A percentile compares a stretch with the other conserved stretches of the same genome.
These are phyloP conservation scores for Tetragnatha montana DNA, from an alignment of 2,888 invertebrate genomes.

Conservation along the genomic window DNA sequence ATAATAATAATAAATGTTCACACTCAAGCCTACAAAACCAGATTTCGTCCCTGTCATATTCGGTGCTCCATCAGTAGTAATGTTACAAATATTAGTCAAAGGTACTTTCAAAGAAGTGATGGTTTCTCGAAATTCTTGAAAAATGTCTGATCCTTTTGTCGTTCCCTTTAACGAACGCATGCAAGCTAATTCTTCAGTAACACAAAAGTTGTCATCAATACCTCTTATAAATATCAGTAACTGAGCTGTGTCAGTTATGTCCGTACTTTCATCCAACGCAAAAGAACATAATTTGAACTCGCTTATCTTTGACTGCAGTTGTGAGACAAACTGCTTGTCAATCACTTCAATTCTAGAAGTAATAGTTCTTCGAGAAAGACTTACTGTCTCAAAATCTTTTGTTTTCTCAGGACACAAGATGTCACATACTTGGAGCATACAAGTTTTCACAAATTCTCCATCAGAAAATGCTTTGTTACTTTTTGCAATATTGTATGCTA, in stretches of 20 bases:
- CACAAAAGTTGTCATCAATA: conserved; percentile 45
- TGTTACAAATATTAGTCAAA: conserved; percentile 36
- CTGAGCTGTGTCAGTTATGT: conserved; percentile 18
- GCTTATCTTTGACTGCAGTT: conserved; percentile 25
- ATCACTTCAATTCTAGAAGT: conserved; percentile 55
- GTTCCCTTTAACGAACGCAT: conserved; percentile 44
- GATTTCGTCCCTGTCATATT: conserved; percentile 27
- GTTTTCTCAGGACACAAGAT: conserved; percentile 19
- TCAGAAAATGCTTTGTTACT: conserved; percentile 2
- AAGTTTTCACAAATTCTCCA: conserved; percentile 18
- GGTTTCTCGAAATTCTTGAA: conserved; percentile 23
- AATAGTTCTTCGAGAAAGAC: conserved; percentile 33
- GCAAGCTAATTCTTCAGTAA: conserved; percentile 27
- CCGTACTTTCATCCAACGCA: not conserved
- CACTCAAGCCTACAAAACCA: not conserved
- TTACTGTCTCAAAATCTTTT: conserved; percentile 33
- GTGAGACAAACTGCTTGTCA: conserved; percentile 36
- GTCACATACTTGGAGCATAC: conserved; percentile 9
- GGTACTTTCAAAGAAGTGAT: conserved; percentile 31
- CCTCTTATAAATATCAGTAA: conserved; percentile 44
- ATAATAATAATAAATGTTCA: too few species aligned
- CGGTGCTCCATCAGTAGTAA: conserved; percentile 32
- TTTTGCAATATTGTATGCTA: conserved; percentile 50
- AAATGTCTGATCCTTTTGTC: conserved; percentile 23
- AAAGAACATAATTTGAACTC: not conserved